Evolutionary conservation across 2,113 vertebrate genomes (phyloP).

Genomic region (Leucoraja erinaceus): DNA sequence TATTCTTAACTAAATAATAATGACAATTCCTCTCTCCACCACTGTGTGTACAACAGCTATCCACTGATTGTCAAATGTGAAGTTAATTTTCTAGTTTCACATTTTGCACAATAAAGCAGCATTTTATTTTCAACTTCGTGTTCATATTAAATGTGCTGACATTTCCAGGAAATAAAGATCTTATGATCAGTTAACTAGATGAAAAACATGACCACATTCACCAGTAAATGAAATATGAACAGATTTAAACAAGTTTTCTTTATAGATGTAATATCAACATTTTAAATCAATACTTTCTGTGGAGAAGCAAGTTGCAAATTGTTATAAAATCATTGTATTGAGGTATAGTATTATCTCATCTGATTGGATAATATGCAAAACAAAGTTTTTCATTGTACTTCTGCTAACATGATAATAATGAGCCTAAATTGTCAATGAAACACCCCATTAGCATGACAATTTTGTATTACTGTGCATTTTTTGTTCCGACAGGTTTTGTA

Average conservation of each 20-base stretch:
- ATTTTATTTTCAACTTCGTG: background rate
- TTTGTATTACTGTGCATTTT: background rate
- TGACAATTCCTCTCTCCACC: background rate
- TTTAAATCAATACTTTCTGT: background rate
- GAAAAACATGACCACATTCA: background rate
- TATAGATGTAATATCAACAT: too few species aligned
- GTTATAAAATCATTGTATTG: background rate
- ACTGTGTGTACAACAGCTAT: too few species aligned
- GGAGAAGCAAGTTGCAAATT: background rate
- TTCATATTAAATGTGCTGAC: background rate
- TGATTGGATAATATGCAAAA: too few species aligned
- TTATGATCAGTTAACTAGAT: background rate
- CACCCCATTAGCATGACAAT: background rate
- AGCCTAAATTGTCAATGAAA: background rate
- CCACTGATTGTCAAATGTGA: background rate
- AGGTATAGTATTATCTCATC: too few species aligned
- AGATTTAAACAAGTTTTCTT: background rate
- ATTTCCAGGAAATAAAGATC: background rate
- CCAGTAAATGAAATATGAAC: background rate
- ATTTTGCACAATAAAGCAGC: background rate
- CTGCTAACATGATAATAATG: too few species aligned
- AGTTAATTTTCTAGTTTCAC: background rate
- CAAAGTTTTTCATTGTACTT: too few species aligned
- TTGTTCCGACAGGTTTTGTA: background rate
- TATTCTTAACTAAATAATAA: background rate